phyloP scores from a whole-genome alignment of 2,113 vertebrate species.

The Triplophysa dalaica region DNA sequence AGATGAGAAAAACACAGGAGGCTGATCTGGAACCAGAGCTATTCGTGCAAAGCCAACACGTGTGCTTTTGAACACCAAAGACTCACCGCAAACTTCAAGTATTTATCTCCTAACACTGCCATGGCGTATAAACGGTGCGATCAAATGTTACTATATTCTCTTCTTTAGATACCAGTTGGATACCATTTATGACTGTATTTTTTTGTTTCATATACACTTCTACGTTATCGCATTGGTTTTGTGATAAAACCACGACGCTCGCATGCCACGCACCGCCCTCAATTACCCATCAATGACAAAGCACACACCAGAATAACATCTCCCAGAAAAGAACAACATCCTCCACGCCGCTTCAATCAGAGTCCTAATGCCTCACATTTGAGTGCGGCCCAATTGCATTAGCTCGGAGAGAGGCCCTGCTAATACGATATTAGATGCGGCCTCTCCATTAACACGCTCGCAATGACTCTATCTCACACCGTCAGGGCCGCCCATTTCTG shows the following conservation, averaged over 20 bases:
- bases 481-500: slow-evolving; percentile 42
- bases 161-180: neutral
- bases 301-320: slow-evolving; percentile 44
- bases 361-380: slow-evolving; percentile 55
- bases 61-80: slow-evolving; percentile 14
- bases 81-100: slow-evolving; percentile 8
- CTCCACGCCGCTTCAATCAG: slow-evolving; percentile 50
- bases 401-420: slow-evolving; percentile 58
- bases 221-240: too few relatives aligned
- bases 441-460: slow-evolving; percentile 59
- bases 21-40: slow-evolving; percentile 6
- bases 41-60: neutral
- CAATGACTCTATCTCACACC: slow-evolving; percentile 55
- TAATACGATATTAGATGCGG: slow-evolving; percentile 55
- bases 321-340: slow-evolving; percentile 43
- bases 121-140: neutral
- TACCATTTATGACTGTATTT: neutral
- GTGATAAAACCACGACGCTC: slow-evolving; percentile 5
- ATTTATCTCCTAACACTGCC: neutral
- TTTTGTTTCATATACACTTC: neutral
- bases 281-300: slow-evolving; percentile 48
- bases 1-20: slow-evolving; percentile 40
- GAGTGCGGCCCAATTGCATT: slow-evolving; percentile 59
- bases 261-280: slow-evolving; percentile 27
- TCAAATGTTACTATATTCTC: neutral